Evolutionary conservation across 2,113 vertebrate genomes (phyloP), one percentile per base, ranked within the genome.

Genomic region (Scortum barcoo): DNA sequence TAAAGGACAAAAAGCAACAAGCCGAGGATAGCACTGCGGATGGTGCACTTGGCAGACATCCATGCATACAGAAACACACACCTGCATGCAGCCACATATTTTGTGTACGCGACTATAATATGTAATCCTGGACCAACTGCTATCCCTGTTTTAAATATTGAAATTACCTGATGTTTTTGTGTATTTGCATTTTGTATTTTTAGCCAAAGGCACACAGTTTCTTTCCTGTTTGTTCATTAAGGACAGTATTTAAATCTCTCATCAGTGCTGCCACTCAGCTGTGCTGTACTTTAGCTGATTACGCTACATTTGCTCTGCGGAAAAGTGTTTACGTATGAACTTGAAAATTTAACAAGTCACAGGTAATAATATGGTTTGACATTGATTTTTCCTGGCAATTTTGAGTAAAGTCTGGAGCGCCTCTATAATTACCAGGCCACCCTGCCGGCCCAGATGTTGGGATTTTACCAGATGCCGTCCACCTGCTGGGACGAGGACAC

Each of bases 391-490:
- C 46, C 60, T 1, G 4, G 46, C 69, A 84, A 65, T 86, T 81
- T 60, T 72, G 44, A 84, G 54, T 51, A 72, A 82, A 63, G 72
- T 79, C 66, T 75, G 33, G 26, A 40, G 48, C 38, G 44, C 63
- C 40, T 40, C 76, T 62, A 12, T 81, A 84, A 87, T 80, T 78
- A 67, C 19, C 4, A 74, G 83, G 83, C 84, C 92, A 89, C 86
- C 78, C 66, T 84, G 80, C 36, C 24, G 10, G 74, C 54, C 85
- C 92, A 94, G 90, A 92, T 93, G 91, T 86, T 78, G 53, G 61
- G 75, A 72, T 44, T 72, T 90, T 69, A 87, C 80, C 90, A 90
- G 90, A 92, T 93, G 90, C 86, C 87, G 67, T 86, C 87, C 87
- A 90, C 91, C 91, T 92, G 90, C 85, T 88, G 85, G 61, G 78